These are phyloP conservation scores for Amblyornis subalaris DNA, from an alignment of 2,113 vertebrate genomes.

Conservation along the genomic window DNA sequence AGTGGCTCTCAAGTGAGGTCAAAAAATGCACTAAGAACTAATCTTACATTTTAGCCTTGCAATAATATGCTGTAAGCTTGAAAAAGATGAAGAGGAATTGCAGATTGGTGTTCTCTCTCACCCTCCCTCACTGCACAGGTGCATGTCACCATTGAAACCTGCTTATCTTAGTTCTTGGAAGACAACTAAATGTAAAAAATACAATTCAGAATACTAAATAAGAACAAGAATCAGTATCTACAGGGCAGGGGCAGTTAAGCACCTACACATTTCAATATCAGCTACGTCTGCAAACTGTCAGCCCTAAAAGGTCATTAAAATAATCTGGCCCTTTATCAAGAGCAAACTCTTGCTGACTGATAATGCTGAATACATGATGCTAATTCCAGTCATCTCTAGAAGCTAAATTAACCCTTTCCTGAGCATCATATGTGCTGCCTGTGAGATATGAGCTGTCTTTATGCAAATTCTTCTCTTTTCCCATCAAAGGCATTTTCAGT, in stretches of 20 bases:
- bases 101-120: neutral
- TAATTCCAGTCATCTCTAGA: neutral
- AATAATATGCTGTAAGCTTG: neutral
- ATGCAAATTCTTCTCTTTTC: neutral
- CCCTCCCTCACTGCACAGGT: neutral
- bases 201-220: neutral
- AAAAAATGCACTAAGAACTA: neutral
- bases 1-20: neutral
- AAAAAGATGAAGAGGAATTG: neutral
- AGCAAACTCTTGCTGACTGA: conserved; percentile 18
- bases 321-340: conserved; percentile 2
- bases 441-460: neutral
- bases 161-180: neutral
- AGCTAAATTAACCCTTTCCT: conserved; percentile 23
- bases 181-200: neutral
- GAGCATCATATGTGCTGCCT: neutral
- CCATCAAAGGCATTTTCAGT: neutral
- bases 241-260: neutral
- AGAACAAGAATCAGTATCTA: neutral
- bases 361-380: neutral
- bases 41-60: neutral
- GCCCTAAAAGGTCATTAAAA: neutral
- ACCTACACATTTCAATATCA: neutral
- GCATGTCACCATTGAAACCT: neutral
- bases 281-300: neutral